These are phyloP conservation scores for Drosophila glabriapex DNA, from an alignment of 2,888 invertebrate species.

Conservation along the genomic window DNA sequence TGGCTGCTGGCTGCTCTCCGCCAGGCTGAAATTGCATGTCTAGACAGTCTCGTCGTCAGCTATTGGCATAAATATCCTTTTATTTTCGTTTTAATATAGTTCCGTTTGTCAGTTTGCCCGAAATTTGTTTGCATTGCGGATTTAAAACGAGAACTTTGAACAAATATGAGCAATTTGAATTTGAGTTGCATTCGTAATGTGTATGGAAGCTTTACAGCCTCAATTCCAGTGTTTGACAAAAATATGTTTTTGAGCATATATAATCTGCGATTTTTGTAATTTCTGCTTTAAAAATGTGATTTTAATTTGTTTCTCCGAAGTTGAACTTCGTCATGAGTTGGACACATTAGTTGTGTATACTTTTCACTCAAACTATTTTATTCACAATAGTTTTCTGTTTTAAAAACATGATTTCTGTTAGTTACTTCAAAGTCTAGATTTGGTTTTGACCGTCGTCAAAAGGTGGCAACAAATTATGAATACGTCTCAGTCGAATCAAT, in stretches of 20 bases:
- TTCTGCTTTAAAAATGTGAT: background rate
- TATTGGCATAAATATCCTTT: constrained; percentile 47
- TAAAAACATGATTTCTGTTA: background rate
- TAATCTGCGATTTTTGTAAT: background rate
- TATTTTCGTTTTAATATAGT: constrained; percentile 45
- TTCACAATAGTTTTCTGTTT: background rate
- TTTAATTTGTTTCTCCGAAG: background rate
- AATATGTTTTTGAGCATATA: background rate
- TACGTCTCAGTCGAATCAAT: background rate
- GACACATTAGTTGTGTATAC: background rate
- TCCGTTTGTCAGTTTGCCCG: constrained; percentile 13
- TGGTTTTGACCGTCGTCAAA: background rate
- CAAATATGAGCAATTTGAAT: constrained; percentile 1
- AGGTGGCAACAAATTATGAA: background rate
- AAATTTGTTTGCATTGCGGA: constrained; percentile 38
- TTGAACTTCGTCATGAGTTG: background rate
- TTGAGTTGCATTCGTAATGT: background rate
- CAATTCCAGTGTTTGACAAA: background rate
- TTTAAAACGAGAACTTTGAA: constrained; percentile 4
- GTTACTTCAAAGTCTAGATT: background rate
- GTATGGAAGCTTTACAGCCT: background rate
- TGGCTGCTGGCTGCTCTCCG: constrained; percentile 14
- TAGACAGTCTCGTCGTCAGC: constrained; percentile 55
- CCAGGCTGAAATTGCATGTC: constrained; percentile 68
- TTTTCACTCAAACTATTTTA: background rate